phyloP scores from a whole-genome alignment of 2,888 invertebrate genomes.

The Nephrotoma appendiculata region DNA sequence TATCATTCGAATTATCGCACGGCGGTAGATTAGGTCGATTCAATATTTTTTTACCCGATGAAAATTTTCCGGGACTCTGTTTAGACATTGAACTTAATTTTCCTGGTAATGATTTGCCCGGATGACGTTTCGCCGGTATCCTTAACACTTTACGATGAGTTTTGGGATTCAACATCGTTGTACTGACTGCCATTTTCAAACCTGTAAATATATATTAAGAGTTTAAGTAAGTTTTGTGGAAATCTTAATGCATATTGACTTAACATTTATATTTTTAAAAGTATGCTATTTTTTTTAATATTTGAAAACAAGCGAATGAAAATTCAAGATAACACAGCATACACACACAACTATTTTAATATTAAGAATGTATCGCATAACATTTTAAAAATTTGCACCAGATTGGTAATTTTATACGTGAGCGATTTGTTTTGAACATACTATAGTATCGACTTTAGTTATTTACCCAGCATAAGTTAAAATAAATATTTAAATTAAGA shows the following conservation, averaged over 20 bases:
- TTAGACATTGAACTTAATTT: constrained; percentile 35
- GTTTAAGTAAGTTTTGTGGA: background rate
- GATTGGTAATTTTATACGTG: background rate
- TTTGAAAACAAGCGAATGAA: background rate
- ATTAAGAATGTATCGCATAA: background rate
- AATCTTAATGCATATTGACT: background rate
- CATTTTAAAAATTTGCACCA: background rate
- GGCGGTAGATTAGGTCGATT: constrained; percentile 36
- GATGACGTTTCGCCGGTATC: constrained; percentile 45
- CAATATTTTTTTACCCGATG: constrained; percentile 29
- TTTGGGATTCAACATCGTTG: constrained; percentile 49
- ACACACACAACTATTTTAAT: background rate
- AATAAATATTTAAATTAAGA: background rate
- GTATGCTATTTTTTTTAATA: background rate
- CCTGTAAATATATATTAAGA: constrained; percentile 28
- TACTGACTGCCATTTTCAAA: constrained; percentile 63
- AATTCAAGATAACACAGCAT: background rate
- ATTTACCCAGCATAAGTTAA: background rate
- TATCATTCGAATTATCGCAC: constrained; percentile 82
- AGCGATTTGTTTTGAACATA: background rate
- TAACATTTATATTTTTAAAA: background rate
- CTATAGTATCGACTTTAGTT: background rate
- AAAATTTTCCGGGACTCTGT: constrained; percentile 32
- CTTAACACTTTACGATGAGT: constrained; percentile 53
- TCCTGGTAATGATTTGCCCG: constrained; percentile 32